Base-by-base conservation (phyloP, 2,888 invertebrate genomes). In the Apodemia duryi region DNA sequence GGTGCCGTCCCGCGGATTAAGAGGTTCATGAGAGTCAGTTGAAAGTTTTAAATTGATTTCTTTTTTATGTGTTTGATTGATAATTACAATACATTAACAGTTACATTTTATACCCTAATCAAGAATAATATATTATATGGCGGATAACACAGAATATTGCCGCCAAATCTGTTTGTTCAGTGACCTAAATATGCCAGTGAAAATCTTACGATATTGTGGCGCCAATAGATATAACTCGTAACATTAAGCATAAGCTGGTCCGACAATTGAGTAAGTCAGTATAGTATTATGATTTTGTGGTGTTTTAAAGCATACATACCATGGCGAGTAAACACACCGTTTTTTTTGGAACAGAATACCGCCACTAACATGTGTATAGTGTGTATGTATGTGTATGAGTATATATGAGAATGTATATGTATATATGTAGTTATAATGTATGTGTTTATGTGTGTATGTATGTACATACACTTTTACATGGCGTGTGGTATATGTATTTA, bases 161-260 rank as follows among this genome's bases (percentile, higher is more conserved):
- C 54, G 28, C 28, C 28, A 29, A 57, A 29, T 32, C 32, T 57
- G 13, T 32, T 32, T 57, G 54, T 11, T 57, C 54, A 29, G 54
- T 57, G 54, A 57, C 54, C 54, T 29, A 57, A 57, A 57, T 57
- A 57, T 29, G 29, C 9, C 11, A 57, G 11, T 28, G 54, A 29
- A 49, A 49, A 57, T 32, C 32, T 32, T n/a, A 32, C 32, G 32
- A 11, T 32, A 35, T 35, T 57, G 35, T n/a, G 57, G 32, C 57
- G 29, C 32, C 57, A 13, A 35, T 32, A n/a, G 57, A 13, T 35
- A 32, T 57, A 57, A 13, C 57, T 57, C 11, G 57, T 11, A 35
- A 57, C 57, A 32, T 57, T 57, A 57, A 57, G 6, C 54, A 54
- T 29, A 57, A 32, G 35, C 29, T 35, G 35, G 32, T 57, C 57